Evolutionary conservation across 1,140 invertebrate species (phyloP), one percentile per base, ranked within the genome.

Genomic region (Sarcophaga peregrina): DNA sequence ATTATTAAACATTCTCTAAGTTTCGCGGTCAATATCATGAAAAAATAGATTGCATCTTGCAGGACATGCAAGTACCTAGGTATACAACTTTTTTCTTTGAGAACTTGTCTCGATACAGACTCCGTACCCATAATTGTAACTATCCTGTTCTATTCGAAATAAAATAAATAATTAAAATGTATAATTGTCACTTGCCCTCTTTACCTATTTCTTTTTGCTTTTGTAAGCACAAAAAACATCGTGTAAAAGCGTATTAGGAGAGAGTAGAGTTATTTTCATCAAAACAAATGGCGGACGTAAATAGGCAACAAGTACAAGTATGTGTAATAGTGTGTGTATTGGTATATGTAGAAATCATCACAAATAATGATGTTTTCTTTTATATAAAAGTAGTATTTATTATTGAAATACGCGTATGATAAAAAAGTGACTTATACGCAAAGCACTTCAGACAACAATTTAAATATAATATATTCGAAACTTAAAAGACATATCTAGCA

Each of bases 221-320:
- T 46, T 17, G 47, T 72, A 20, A 72, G 20, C 62, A 72, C 9
- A 13, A 45, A 76, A 76, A 76, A 76, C 74, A 76, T 46, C 25
- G 25, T 76, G 74, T 76, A 76, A 25, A 76, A 47, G 47, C 62
- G 17, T 76, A 76, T 76, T 76, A 76, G 74, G 74, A 76, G 74
- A 76, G 74, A 76, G 74, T 76, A 58, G 54, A 58, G 54, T 47
- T 76, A 47, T 74, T 74, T 76, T 76, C 74, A 76, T 76, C 74
- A 76, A 76, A 76, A 76, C 74, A 76, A 76, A 76, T 76, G 74
- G 75, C 75, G 75, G 75, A 78, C 75, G 75, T 20, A 52, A 78
- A 78, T 78, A 78, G 75, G 75, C 75, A 78, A 78, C 75, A 78
- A 78, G 75, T 78, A 78, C 25, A 76, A 17, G 13, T 78, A 50